phyloP scores from a whole-genome alignment of 2,888 invertebrate genomes.

The Heliconius charithonia region DNA sequence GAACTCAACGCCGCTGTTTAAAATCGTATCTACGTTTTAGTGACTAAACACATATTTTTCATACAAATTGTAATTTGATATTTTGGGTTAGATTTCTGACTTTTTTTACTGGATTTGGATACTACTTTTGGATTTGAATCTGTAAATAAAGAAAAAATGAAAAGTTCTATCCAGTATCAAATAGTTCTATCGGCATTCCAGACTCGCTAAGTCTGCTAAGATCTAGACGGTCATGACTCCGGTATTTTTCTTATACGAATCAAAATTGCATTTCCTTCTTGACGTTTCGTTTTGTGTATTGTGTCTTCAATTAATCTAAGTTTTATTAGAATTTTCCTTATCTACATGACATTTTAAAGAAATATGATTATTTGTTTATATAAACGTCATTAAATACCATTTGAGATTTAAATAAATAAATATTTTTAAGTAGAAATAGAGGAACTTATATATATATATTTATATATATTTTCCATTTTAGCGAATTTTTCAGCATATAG shows the following conservation, averaged over 20 bases:
- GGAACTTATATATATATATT: neutral
- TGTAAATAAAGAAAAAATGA: neutral
- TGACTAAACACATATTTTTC: too few species aligned
- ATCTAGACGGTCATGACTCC: constrained; percentile 34
- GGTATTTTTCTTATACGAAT: constrained; percentile 34
- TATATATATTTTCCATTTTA: too few species aligned
- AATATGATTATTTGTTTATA: neutral
- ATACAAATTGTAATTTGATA: too few species aligned
- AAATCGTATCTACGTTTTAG: too few species aligned
- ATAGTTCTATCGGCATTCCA: constrained; percentile 14
- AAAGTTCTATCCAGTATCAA: constrained; percentile 16
- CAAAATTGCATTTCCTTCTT: constrained; percentile 33
- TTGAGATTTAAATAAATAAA: too few species aligned
- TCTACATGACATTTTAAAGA: neutral
- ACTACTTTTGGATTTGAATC: too few species aligned
- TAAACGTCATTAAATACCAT: neutral
- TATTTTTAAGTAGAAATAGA: neutral
- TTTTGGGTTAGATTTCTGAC: too few species aligned
- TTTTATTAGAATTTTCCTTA: neutral
- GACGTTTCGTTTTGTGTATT: constrained; percentile 5
- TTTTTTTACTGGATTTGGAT: too few species aligned
- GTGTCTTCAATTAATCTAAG: neutral
- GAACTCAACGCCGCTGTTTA: too few species aligned
- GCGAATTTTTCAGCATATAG: too few species aligned
- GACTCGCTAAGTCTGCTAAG: constrained; percentile 30